Evolutionary conservation across 2,888 invertebrate species (phyloP).

Genomic region (Unio pictorum): DNA sequence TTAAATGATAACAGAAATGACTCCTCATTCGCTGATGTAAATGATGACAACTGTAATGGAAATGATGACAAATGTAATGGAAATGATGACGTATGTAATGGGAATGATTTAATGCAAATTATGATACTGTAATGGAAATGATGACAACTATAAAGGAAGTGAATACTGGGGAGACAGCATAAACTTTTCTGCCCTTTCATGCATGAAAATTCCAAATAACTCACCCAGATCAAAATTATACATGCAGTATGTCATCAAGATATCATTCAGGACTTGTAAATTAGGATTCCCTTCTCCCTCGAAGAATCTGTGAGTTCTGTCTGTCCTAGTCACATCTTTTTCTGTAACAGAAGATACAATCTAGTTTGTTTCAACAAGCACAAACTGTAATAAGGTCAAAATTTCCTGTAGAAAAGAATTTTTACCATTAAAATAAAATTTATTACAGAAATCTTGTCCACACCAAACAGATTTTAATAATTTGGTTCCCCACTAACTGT

Average conservation of each 20-base stretch:
- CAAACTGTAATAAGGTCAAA: neutral
- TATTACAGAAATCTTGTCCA: neutral
- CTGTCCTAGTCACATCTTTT: constrained; percentile 97
- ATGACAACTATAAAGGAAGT: no score
- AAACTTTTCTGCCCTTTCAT: no score
- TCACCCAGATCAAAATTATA: constrained; percentile 95
- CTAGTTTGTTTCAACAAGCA: neutral
- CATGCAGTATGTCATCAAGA: constrained; percentile 98
- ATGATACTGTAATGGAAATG: no score
- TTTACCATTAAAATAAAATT: neutral
- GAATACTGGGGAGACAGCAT: no score
- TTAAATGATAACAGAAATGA: no score
- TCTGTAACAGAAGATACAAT: constrained; percentile 75
- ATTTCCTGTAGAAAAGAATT: neutral
- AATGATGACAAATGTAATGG: no score
- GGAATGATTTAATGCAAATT: no score
- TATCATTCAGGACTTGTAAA: constrained; percentile 86
- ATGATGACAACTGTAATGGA: no score
- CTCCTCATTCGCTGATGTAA: no score
- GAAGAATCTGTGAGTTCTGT: constrained; percentile 90
- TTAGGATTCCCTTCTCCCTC: constrained; percentile 95
- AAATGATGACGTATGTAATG: no score
- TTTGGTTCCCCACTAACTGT: no score
- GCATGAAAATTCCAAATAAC: constrained; percentile 11
- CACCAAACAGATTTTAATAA: neutral